Conservation (phyloP, 37 sponge, comb jelly and placozoan genomes). For the Chondrosia reniformis region DNA sequence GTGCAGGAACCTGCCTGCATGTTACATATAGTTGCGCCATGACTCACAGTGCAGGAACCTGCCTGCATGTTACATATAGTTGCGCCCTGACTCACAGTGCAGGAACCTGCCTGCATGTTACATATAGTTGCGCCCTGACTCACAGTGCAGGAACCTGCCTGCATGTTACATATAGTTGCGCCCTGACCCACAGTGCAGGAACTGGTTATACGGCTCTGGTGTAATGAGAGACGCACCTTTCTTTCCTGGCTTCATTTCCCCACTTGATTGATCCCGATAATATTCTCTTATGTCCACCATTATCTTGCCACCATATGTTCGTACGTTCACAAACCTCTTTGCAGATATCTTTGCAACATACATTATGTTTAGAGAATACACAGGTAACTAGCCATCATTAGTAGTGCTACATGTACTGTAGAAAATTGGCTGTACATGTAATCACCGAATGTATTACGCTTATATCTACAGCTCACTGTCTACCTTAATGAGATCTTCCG, state of each 20-base stretch:
- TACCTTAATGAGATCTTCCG: too few species aligned
- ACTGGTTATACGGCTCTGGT: background rate
- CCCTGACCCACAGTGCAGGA: too few species aligned
- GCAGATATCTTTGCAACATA: constrained; percentile 46
- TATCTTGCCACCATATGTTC: constrained; percentile 53
- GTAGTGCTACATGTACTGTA: too few species aligned
- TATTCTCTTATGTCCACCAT: constrained; percentile 85
- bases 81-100: background rate
- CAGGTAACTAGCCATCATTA: too few species aligned
- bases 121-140: background rate
- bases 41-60: background rate
- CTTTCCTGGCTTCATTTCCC: constrained; percentile 75
- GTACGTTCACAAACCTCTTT: constrained; percentile 71
- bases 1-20: too few species aligned
- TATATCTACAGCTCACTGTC: too few species aligned
- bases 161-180: too few species aligned
- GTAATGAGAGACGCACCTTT: constrained; percentile 52
- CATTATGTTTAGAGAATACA: too few species aligned
- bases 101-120: background rate
- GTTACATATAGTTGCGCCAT: too few species aligned
- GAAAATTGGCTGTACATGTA: too few species aligned
- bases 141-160: too few species aligned
- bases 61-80: background rate
- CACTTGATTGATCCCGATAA: constrained; percentile 43
- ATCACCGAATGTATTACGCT: too few species aligned